Base-by-base conservation (phyloP, 2,888 invertebrate genomes). In the Drosophila lutescens region DNA sequence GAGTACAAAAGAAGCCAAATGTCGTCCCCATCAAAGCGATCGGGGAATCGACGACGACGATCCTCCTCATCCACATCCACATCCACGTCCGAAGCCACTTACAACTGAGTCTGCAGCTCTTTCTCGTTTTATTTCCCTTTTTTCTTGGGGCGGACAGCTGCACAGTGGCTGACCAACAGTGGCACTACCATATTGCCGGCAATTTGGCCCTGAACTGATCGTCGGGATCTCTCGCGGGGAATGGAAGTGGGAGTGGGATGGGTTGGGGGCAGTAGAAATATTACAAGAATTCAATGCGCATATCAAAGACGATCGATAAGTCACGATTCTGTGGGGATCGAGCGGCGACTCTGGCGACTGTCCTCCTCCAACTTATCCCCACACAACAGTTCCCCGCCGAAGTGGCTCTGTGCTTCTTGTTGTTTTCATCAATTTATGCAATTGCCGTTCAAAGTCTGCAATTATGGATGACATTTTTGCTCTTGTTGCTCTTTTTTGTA, bases 251-350 rank as follows among this genome's bases (percentile, higher is more conserved):
- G 26, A 26, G 2, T 53, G 6, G 30, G n/a, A 10, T 10, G 69
- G 23, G 30, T 12, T 3, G 63, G 46, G 57, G 50, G 55, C 67
- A 68, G 63, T 77, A 78, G 78, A 90, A 91, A 90, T 90, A 91
- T 90, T 90, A 90, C 89, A 91, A 89, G 90, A 91, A 91, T 91
- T 89, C 91, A 90, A 89, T 89, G 90, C 89, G 89, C 91, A 91
- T 91, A 91, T 91, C 91, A 90, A 90, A 91, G 90, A 69, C 91
- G 88, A 91, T 91, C 91, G 91, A 91, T 91, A 91, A 91, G 91
- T 91, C 91, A 91, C 91, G 91, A 91, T 91, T 91, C 77, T 85
- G 78, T 75, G 79, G 69, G 58, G 43, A 50, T 34, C 49, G 70
- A 54, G 34, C 76, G 65, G 63, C 76, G 74, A 67, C 63, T 77